Base-by-base conservation (phyloP, 2,113 vertebrate species). In the Syrrhaptes paradoxus region DNA sequence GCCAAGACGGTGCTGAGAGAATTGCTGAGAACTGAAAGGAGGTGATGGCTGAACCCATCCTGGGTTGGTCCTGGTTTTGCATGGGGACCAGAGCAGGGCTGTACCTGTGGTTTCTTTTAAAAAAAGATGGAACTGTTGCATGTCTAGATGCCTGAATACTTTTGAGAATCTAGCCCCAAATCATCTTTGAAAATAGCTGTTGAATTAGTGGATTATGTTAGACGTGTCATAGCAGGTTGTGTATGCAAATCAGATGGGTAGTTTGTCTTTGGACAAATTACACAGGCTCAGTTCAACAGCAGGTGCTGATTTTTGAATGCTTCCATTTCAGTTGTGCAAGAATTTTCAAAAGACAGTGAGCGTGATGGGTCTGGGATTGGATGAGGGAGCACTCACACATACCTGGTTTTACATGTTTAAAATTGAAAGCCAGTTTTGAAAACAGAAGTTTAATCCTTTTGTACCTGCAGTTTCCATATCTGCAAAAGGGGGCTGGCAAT, bases 391-490 rank as follows among this genome's bases (percentile, higher is more conserved):
- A 0, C 86, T 86, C 68, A 25, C 90, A 68, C 36, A 10, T 2
- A n/a, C 48, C 74, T 32, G 51, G 21, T 91, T 29, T 70, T n/a
- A 75, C 67, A 8, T 4, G 38, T 2, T 45, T 10, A 10, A 80
- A 71, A 31, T 0, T 43, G 36, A 77, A 77, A 85, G 77, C 38
- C 49, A 11, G 41, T 19, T 52, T 54, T 16, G 59, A 55, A 80
- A 92, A 67, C 63, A 70, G 91, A 77, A 80, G 73, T 36, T 51
- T 4, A 17, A 73, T 66, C 96, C 91, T 91, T 73, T 89, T 91
- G 80, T 66, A 41, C 76, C 34, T 59, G 84, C 49, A 38, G 77
- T 61, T 83, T 77, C 61, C 34, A 3, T 52, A 1, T 17, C 67
- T 49, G 83, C 6, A 16, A 48, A 72, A 52, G 4, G 36, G 63